A percentile compares a stretch with the other conserved stretches of the same genome.
Evolutionary conservation across 1,140 invertebrate genomes (phyloP).

Genomic region (Penaeus japonicus): DNA sequence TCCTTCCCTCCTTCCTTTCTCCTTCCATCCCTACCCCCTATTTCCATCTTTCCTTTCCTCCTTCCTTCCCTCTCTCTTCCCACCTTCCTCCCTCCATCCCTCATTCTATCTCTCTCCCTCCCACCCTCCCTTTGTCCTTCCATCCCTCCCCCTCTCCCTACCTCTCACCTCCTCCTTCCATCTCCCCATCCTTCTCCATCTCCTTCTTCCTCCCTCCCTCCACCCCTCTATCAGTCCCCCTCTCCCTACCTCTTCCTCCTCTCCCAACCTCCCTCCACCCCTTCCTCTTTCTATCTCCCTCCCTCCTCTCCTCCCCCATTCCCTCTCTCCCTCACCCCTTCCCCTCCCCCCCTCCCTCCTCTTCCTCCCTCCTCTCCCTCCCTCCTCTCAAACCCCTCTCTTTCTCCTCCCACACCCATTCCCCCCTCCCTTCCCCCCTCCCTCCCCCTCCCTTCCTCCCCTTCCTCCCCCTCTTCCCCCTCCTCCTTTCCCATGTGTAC

Average conservation of each 20-base stretch:
- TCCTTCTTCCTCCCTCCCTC: background rate
- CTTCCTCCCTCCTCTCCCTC: background rate
- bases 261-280: no score
- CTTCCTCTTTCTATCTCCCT: background rate
- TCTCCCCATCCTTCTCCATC: background rate
- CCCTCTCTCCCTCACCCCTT: background rate
- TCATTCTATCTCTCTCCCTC: no score
- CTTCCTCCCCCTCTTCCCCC: no score
- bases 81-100: no score
- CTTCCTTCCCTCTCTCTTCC: no score
- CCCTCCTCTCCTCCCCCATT: background rate
- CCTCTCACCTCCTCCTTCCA: background rate
- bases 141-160: background rate
- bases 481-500: no score
- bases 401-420: background rate
- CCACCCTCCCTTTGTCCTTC: background rate
- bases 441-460: background rate
- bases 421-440: background rate
- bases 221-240: background rate
- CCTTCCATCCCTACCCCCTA: no score
- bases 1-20: no score
- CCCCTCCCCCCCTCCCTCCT: background rate
- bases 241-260: no score
- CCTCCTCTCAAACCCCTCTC: background rate
- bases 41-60: no score